A percentile compares a stretch with the other conserved stretches of the same genome.
Conservation (phyloP, 2,113 vertebrate genomes). For the Arizona elegans region DNA sequence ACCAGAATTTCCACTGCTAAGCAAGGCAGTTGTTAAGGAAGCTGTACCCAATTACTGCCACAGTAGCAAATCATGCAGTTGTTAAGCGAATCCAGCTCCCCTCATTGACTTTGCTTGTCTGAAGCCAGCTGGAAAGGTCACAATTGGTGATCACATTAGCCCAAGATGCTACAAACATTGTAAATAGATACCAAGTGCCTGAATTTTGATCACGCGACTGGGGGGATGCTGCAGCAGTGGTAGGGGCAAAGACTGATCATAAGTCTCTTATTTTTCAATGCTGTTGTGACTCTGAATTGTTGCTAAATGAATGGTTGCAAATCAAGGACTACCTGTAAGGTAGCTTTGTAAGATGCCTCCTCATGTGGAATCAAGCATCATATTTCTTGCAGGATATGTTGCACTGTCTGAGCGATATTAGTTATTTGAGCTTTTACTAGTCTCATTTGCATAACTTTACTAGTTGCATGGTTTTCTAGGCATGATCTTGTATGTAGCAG, state of each 20-base stretch:
- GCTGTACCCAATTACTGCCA: background rate
- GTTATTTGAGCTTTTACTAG: background rate
- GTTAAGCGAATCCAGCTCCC: background rate
- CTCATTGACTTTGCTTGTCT: background rate
- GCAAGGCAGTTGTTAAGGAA: background rate
- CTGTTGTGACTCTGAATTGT: background rate
- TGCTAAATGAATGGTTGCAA: background rate
- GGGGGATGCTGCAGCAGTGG: background rate
- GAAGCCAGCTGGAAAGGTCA: background rate
- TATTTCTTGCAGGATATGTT: background rate
- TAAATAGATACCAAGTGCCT: background rate
- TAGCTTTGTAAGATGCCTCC: background rate
- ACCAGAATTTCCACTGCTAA: background rate
- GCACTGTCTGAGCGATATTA: background rate
- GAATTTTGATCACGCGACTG: background rate
- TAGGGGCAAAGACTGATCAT: background rate
- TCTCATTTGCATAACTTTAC: background rate
- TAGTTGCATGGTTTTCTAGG: background rate
- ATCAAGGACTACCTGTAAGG: background rate
- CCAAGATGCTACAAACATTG: background rate
- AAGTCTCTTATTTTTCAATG: background rate
- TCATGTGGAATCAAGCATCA: background rate
- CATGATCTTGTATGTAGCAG: background rate
- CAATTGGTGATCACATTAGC: background rate
- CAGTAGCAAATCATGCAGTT: background rate